These are phyloP conservation scores for Aphyosemion australe DNA, from an alignment of 2,113 vertebrate genomes.

Conservation along the genomic window DNA sequence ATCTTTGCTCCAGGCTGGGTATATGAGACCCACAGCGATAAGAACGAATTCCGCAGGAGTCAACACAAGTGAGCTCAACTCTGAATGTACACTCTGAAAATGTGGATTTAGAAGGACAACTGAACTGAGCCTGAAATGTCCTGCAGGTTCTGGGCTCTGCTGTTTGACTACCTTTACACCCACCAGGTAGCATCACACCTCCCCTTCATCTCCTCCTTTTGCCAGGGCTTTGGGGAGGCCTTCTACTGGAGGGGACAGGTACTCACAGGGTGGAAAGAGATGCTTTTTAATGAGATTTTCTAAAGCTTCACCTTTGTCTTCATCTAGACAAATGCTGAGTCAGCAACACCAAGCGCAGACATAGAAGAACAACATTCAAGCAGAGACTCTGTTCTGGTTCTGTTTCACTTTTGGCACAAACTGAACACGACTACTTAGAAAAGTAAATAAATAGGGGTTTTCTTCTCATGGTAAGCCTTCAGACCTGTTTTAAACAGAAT, in stretches of 20 bases:
- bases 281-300: too few species aligned
- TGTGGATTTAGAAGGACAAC: too few species aligned
- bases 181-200: constrained; percentile 80
- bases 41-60: constrained; percentile 83
- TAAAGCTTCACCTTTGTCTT: too few species aligned
- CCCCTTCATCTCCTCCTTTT: constrained; percentile 90
- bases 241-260: constrained; percentile 87
- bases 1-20: constrained; percentile 98
- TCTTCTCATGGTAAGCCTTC: too few species aligned
- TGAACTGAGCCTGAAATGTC: neutral
- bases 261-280: neutral
- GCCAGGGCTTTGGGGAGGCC: constrained; percentile 88
- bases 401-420: too few species aligned
- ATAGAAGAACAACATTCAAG: neutral
- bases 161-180: constrained; percentile 78
- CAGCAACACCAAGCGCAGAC: neutral
- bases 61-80: constrained; percentile 86
- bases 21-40: constrained; percentile 84
- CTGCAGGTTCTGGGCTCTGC: constrained; percentile 87
- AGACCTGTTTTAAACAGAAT: too few species aligned
- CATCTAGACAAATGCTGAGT: neutral
- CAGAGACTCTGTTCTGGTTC: too few species aligned
- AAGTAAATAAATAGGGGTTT: too few species aligned
- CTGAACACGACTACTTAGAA: too few species aligned
- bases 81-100: neutral